These are phyloP conservation scores for Alauda arvensis DNA, from an alignment of 2,797 vertebrate genomes.

Conservation along the genomic window DNA sequence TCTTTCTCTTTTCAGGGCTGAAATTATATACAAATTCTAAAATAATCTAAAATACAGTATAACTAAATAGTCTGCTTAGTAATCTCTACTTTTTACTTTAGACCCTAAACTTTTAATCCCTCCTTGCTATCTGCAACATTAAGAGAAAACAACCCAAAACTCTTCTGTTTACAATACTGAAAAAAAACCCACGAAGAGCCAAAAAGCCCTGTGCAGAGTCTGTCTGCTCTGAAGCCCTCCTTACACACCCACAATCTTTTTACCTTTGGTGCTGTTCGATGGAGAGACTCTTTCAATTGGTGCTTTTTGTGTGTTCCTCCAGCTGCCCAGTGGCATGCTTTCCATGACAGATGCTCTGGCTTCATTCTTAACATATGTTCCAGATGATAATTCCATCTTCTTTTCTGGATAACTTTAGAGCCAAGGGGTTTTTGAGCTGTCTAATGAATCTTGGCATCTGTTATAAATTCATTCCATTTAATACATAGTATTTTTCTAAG, in stretches of 20 bases:
- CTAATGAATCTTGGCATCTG: constrained; percentile 65
- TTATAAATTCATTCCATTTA: constrained; percentile 65
- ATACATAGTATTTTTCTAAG: constrained; percentile 58
- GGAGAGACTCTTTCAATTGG: constrained; percentile 21
- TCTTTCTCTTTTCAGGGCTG: neutral
- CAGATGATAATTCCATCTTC: constrained; percentile 66
- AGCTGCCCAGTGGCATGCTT: constrained; percentile 64
- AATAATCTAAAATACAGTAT: neutral
- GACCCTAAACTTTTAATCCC: neutral
- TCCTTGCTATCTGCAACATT: neutral
- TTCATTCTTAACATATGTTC: constrained; percentile 66
- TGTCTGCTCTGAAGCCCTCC: neutral
- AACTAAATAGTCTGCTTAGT: neutral
- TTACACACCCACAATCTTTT: neutral
- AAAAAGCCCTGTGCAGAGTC: neutral
- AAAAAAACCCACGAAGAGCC: fast-evolving
- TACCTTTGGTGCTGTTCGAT: neutral
- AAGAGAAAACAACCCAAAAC: neutral
- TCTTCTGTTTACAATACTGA: neutral
- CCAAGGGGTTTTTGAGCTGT: constrained; percentile 63
- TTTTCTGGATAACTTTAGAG: constrained; percentile 65
- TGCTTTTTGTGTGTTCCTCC: constrained; percentile 35
- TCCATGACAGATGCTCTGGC: constrained; percentile 62
- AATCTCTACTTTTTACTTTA: neutral
- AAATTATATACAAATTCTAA: neutral